A percentile compares a stretch with the other conserved stretches of the same genome.
Evolutionary conservation across 1,140 invertebrate genomes (phyloP).

Genomic region (Drosophila murphyi): DNA sequence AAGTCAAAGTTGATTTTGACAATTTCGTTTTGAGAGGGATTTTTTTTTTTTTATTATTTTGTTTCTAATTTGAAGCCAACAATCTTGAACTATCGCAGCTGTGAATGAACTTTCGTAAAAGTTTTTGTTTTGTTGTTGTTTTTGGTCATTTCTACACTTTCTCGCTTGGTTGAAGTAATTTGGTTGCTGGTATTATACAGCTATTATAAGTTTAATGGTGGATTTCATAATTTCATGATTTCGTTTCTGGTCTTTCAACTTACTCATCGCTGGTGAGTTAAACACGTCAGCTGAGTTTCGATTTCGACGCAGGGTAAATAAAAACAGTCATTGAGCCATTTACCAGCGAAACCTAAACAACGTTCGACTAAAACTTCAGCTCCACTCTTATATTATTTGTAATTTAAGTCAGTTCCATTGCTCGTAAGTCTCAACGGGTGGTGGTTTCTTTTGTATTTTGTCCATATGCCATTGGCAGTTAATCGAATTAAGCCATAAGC

Average conservation of each 20-base stretch:
- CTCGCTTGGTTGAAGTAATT: conserved; percentile 13
- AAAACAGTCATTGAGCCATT: conserved; percentile 44
- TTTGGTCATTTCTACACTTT: conserved; percentile 30
- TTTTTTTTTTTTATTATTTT: conserved; percentile 5
- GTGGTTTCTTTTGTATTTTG: conserved; percentile 7
- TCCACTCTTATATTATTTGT: conserved; percentile 11
- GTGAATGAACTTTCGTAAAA: conserved; percentile 39
- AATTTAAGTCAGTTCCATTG: conserved; percentile 21
- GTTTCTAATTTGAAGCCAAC: conserved; percentile 22
- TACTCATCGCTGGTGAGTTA: conserved; percentile 24
- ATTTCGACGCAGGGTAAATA: conserved; percentile 8
- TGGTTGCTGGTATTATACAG: conserved; percentile 8
- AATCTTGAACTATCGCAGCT: conserved; percentile 24
- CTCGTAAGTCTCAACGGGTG: conserved; percentile 5
- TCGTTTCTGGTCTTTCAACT: conserved; percentile 26
- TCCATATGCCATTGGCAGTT: conserved; percentile 21
- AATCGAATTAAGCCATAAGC: conserved; percentile 31
- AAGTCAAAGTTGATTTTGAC: conserved; percentile 20
- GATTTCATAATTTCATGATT: conserved; percentile 36
- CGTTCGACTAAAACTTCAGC: conserved; percentile 36
- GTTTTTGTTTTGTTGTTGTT: conserved; percentile 8
- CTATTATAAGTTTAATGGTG: conserved; percentile 15
- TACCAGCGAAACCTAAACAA: conserved; percentile 37
- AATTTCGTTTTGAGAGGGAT: background rate
- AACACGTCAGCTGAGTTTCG: conserved; percentile 34